These are phyloP conservation scores for Barypeithes pellucidus DNA, from an alignment of 2,888 invertebrate genomes.

Conservation along the genomic window DNA sequence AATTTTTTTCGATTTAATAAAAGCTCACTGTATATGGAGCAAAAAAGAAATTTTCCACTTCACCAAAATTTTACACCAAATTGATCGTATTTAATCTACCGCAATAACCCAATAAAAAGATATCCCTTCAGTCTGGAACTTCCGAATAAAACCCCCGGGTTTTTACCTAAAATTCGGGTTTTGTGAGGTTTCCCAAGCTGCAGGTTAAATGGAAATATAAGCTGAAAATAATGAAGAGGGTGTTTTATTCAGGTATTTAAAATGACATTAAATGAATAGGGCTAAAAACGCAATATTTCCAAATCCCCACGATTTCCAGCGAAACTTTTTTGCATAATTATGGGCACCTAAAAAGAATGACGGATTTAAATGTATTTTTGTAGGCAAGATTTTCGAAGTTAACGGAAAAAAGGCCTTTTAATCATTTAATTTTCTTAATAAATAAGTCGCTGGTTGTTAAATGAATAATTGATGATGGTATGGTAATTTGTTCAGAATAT, in stretches of 20 bases:
- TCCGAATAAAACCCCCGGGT: slow-evolving; percentile 2
- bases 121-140: neutral
- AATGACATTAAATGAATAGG: slow-evolving; percentile 5
- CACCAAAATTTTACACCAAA: neutral
- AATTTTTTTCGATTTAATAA: neutral
- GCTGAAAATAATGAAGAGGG: slow-evolving; percentile 12
- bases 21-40: neutral
- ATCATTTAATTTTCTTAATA: too few species aligned
- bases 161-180: neutral
- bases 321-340: slow-evolving; percentile 6
- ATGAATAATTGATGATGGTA: too few species aligned
- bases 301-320: slow-evolving; percentile 3
- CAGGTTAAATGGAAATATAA: slow-evolving; percentile 21
- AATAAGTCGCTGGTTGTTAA: too few species aligned
- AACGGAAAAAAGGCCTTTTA: too few species aligned
- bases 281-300: slow-evolving; percentile 14
- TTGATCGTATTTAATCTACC: slow-evolving; percentile 1
- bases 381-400: neutral
- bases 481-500: too few species aligned
- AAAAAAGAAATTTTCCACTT: neutral
- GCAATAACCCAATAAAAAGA: slow-evolving; percentile 14
- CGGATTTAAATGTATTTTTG: neutral
- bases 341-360: neutral
- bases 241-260: slow-evolving; percentile 15
- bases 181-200: neutral